Evolutionary conservation across 2,113 vertebrate genomes (phyloP).

Genomic region (Podarcis raffonei): DNA sequence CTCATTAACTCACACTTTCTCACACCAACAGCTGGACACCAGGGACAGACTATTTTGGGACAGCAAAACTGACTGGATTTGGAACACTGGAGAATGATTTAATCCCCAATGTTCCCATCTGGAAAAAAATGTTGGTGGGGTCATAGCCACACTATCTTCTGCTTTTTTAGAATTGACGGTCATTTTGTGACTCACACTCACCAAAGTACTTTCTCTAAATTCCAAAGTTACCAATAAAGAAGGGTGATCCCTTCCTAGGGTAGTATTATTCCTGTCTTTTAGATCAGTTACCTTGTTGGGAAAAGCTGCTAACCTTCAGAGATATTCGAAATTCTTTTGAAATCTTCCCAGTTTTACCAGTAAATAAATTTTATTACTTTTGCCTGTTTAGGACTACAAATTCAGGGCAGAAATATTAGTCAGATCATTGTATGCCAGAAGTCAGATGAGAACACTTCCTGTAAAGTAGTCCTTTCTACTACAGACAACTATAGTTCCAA

Average conservation of each 20-base stretch:
- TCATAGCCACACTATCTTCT: no score
- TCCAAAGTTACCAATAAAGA: no score
- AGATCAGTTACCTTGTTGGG: not conserved
- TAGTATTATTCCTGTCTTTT: not conserved
- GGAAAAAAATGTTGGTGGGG: no score
- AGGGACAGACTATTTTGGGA: no score
- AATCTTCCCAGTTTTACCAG: not conserved
- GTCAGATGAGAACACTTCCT: not conserved
- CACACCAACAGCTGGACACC: no score
- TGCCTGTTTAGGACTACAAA: not conserved
- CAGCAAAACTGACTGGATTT: no score
- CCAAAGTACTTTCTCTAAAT: no score
- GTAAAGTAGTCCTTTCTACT: not conserved
- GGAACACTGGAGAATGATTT: no score
- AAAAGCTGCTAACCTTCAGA: not conserved
- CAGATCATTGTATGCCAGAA: not conserved
- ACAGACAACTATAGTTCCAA: not conserved
- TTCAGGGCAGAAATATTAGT: not conserved
- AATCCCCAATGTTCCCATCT: no score
- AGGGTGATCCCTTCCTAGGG: not conserved
- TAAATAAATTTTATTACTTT: not conserved
- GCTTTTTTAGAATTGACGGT: no score
- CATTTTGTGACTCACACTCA: no score
- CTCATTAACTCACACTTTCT: no score
- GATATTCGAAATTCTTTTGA: not conserved